phyloP scores from a whole-genome alignment of 2,888 invertebrate species.

The Disparrhopalites patrizii region DNA sequence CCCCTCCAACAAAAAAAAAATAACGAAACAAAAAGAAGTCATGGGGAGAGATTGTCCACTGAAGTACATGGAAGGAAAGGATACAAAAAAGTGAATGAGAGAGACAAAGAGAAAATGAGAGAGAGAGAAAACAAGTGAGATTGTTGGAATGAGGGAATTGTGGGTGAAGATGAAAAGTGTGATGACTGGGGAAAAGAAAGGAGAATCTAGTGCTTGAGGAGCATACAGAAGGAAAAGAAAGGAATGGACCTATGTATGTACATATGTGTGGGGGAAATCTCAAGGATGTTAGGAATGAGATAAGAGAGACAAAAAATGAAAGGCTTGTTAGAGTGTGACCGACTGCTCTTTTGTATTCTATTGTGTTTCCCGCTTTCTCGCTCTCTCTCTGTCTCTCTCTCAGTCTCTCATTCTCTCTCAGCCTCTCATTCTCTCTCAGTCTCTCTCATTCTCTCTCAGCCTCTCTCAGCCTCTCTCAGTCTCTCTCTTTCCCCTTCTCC shows the following conservation, averaged over 20 bases:
- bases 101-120: not conserved
- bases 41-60: too few relatives aligned
- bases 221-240: not conserved
- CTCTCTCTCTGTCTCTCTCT: not conserved
- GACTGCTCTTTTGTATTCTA: not conserved
- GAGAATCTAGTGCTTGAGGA: not conserved
- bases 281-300: not conserved
- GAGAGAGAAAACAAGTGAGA: not conserved
- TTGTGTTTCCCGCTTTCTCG: not conserved
- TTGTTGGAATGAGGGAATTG: not conserved
- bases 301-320: not conserved
- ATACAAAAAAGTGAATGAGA: not conserved
- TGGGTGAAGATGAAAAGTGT: not conserved
- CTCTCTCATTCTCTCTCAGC: not conserved
- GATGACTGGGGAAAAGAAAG: not conserved
- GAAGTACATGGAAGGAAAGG: not conserved
- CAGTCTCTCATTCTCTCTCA: not conserved
- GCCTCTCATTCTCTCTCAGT: not conserved
- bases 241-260: not conserved
- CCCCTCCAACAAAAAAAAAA: too few relatives aligned
- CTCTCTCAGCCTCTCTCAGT: too few relatives aligned
- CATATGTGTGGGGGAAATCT: not conserved
- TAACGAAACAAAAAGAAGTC: too few relatives aligned
- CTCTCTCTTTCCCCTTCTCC: too few relatives aligned
- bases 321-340: slow-evolving; percentile 6